A percentile compares a stretch with the other conserved stretches of the same genome.
Evolutionary conservation across 2,888 invertebrate genomes (phyloP).

Genomic region (Sericinus montela): DNA sequence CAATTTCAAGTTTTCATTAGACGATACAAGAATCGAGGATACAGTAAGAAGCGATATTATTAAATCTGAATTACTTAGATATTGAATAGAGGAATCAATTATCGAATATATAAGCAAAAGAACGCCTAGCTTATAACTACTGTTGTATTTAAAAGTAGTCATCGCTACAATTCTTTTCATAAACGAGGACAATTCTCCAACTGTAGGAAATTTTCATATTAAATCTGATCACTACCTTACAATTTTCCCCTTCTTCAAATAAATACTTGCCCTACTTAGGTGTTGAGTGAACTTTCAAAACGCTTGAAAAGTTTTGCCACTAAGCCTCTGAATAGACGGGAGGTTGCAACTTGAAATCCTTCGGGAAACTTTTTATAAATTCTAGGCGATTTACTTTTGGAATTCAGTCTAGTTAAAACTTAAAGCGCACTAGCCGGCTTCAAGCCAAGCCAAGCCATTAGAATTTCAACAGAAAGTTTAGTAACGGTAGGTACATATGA

Average conservation of each 20-base stretch:
- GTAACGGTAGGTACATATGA: neutral
- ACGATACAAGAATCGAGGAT: too few relatives aligned
- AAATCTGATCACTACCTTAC: neutral
- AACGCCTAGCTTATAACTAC: too few relatives aligned
- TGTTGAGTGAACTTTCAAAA: conserved; percentile 13
- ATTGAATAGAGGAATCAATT: too few relatives aligned
- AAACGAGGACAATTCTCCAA: too few relatives aligned
- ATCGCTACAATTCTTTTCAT: too few relatives aligned
- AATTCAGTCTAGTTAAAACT: conserved; percentile 18
- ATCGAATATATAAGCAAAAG: too few relatives aligned
- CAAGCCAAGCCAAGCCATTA: conserved; percentile 9
- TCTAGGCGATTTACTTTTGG: conserved; percentile 18
- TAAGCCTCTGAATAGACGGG: conserved; percentile 16
- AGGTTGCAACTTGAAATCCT: conserved; percentile 17
- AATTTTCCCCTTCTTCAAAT: conserved; percentile 4
- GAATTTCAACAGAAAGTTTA: conserved; percentile 5
- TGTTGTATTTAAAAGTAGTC: too few relatives aligned
- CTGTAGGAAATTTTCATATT: too few relatives aligned
- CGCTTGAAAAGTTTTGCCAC: conserved; percentile 15
- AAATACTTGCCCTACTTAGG: conserved; percentile 16
- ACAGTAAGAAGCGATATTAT: too few relatives aligned
- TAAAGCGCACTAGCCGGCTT: conserved; percentile 6
- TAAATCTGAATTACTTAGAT: too few relatives aligned
- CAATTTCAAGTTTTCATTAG: too few relatives aligned
- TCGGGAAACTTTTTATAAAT: conserved; percentile 15